Evolutionary conservation across 2,888 invertebrate species (phyloP), one percentile per base, ranked within the genome.

Genomic region (Sphinx pinastri): DNA sequence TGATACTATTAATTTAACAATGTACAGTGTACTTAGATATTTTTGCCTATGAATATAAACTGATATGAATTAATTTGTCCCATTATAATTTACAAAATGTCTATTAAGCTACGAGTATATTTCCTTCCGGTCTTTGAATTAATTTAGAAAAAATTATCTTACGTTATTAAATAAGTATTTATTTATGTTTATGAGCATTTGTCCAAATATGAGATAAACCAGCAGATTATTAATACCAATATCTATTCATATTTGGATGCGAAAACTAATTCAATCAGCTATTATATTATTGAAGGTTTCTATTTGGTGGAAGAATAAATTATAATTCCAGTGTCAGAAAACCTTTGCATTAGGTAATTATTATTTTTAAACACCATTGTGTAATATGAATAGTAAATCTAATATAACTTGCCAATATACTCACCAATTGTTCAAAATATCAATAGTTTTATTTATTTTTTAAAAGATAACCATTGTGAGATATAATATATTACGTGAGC

Each of bases 131-230:
- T 3, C 3, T 38, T 8, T 38, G 38, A 38, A 38, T 38, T 38
- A 38, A 38, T 38, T 8, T 38, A 38, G 38, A 38, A 38, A 38
- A 38, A 38, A 7, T 2, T 8, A 7, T 7, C 38, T 5, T 38
- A 8, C 1, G 38, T 38, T 38, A 38, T 38, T 38, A 3, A 38
- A 38, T 38, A 38, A 38, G 38, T 38, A 38, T 8, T 38, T 38
- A 38, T 2, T 38, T 38, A 38, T 38, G 0, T 5, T 16, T 10
- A 19, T 19, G 19, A 19, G 10, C 11, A 55, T n/a, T 49, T 16
- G 16, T 12, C 8, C 19, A 63, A 19, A 49, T 47, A 63, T 13
- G 47, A 63, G 63, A 63, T 63, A 63, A 49, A 63, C 49, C 3
- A 52, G 14, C 52, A 5, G 16, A n/a, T 16, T 16, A 16, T 16